Percentiles rank a stretch among this genome's conserved stretches.
phyloP scores from a whole-genome alignment of 2,888 invertebrate genomes.

The Acrobeloides nanus region DNA sequence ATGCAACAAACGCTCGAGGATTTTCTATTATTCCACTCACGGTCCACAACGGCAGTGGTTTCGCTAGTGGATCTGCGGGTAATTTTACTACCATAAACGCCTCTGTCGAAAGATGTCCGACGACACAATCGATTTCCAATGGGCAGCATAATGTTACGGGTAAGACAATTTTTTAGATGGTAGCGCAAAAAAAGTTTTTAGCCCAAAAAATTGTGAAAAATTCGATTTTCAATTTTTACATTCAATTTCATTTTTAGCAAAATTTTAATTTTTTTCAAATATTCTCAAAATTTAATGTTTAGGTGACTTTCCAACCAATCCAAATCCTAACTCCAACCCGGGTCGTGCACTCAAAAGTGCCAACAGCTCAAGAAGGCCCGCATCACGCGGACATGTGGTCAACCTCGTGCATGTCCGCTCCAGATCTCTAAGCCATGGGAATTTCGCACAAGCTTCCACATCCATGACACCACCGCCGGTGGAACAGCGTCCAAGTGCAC shows the following conservation, averaged over 20 bases:
- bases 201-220: no score
- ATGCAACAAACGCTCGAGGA: conserved; percentile 28
- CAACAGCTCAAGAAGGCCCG: no score
- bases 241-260: no score
- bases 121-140: no score
- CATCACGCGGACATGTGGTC: conserved; percentile 28
- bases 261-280: no score
- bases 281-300: no score
- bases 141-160: no score
- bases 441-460: conserved; percentile 10
- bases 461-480: neutral
- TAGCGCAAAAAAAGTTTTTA: no score
- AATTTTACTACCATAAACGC: conserved; percentile 10
- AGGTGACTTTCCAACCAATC: no score
- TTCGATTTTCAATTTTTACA: neutral
- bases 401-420: conserved; percentile 33
- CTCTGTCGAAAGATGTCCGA: conserved; percentile 17
- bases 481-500: conserved; percentile 14
- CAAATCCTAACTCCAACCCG: no score
- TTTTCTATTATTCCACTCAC: conserved; percentile 43
- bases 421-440: conserved; percentile 24
- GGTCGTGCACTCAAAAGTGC: no score
- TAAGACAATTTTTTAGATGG: no score
- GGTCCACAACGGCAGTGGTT: conserved; percentile 26
- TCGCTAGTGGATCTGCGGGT: conserved; percentile 1